These are phyloP conservation scores for Pipistrellus nathusii DNA, from an alignment of 2,797 vertebrate species.

Conservation along the genomic window DNA sequence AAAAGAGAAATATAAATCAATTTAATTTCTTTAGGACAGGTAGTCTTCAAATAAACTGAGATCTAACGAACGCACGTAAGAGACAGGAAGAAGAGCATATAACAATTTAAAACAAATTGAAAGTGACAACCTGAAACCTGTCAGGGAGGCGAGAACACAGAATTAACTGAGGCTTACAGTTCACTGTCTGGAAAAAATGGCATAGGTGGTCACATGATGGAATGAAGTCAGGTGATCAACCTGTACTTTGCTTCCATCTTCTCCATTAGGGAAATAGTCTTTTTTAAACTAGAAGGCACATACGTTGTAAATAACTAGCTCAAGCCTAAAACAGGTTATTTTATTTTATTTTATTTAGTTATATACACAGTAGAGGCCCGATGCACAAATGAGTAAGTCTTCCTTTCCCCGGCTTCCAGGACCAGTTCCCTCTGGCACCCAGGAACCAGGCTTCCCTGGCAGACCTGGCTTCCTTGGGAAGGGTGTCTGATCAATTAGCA, in stretches of 20 bases:
- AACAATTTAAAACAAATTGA: not conserved
- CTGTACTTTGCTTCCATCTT: not conserved
- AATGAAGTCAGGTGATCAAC: not conserved
- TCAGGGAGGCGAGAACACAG: not conserved
- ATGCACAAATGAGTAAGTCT: too few relatives aligned
- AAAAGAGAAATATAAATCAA: slow-evolving; percentile 8
- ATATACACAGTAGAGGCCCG: too few relatives aligned
- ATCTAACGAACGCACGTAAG: not conserved
- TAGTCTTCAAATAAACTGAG: slow-evolving; percentile 7
- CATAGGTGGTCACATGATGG: not conserved
- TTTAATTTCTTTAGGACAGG: slow-evolving; percentile 28
- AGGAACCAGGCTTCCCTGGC: too few relatives aligned
- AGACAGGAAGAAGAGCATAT: not conserved
- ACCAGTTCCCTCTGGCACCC: too few relatives aligned
- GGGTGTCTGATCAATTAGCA: too few relatives aligned
- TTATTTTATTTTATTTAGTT: not conserved
- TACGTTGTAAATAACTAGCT: not conserved
- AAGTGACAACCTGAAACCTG: not conserved
- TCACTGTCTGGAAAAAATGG: not conserved
- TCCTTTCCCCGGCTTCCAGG: too few relatives aligned
- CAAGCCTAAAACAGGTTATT: slow-evolving; percentile 16
- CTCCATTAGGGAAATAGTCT: not conserved
- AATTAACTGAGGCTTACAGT: not conserved
- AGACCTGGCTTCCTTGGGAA: too few relatives aligned
- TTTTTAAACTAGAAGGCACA: not conserved